These are phyloP conservation scores for Vireo altiloquus DNA, from an alignment of 2,113 vertebrate genomes.

Conservation along the genomic window DNA sequence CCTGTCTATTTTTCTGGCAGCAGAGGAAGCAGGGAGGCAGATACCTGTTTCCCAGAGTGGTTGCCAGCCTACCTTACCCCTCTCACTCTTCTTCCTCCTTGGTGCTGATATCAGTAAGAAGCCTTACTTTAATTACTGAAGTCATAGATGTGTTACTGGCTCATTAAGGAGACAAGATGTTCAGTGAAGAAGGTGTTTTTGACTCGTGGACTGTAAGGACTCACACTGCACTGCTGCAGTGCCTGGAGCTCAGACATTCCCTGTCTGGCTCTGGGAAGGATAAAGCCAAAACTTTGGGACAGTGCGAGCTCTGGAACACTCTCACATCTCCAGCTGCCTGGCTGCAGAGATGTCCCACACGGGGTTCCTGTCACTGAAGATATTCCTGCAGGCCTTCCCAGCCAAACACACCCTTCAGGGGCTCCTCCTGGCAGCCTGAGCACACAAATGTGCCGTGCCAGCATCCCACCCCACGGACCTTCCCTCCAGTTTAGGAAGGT, in stretches of 20 bases:
- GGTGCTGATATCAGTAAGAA: neutral
- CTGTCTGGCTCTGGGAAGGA: neutral
- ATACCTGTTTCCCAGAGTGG: neutral
- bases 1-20: neutral
- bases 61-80: neutral
- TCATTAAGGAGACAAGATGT: neutral
- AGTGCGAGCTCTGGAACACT: neutral
- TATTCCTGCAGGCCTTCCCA: neutral
- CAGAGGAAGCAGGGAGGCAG: neutral
- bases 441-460: accelerated
- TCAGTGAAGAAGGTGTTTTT: neutral
- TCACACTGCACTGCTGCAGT: neutral
- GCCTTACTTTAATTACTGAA: neutral
- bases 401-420: neutral
- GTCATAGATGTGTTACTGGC: neutral
- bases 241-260: neutral
- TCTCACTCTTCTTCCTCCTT: neutral
- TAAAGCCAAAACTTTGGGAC: neutral
- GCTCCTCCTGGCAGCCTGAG: neutral
- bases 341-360: neutral
- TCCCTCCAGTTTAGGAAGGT: neutral
- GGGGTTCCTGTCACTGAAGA: accelerated
- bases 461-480: accelerated
- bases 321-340: neutral
- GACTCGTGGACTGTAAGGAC: neutral